Evolutionary conservation across 2,888 invertebrate genomes (phyloP), one percentile per base, ranked within the genome.

Genomic region (Epistrophe eligans): DNA sequence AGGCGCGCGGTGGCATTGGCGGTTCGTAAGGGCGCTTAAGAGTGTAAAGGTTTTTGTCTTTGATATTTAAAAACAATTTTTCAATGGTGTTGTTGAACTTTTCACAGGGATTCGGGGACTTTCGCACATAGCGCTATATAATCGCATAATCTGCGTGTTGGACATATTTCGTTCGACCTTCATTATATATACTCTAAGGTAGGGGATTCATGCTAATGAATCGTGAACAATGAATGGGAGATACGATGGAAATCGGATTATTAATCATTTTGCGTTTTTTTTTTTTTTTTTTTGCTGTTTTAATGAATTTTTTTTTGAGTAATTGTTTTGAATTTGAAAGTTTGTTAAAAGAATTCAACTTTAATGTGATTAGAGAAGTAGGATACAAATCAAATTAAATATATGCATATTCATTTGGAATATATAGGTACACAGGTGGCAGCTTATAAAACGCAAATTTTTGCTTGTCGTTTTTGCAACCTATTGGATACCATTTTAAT

Each of bases 61-160:
- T 85, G 81, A 82, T 85, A 81, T 82, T 74, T 58, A 81, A 81
- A 85, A 67, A 80, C 62, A 81, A 74, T 60, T 77, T 77, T 73
- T 73, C 52, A 81, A 81, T 82, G 77, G 73, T 81, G 81, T 77
- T 85, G 77, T 81, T 85, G 85, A 85, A 85, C 85, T 85, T 81
- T 45, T 79, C 50, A 70, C 70, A 57, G 15, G 52, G 77, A 64
- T 35, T 50, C 17, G 17, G 13, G 66, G 82, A 85, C 77, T 82
- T 74, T 85, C 32, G 62, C 73, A 66, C 73, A 71, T 66, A 19
- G 71, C 17, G 70, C 70, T 66, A 13, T 24, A 24, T 62, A 62
- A 62, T 62, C 62, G 19, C 43, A 67, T 50, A 85, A 85, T 85
- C 82, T 85, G 73, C 82, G 82, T 85, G 73, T 79, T 71, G 81